Conservation (phyloP, 2,797 vertebrate species). For the Steatocranus sp. region DNA sequence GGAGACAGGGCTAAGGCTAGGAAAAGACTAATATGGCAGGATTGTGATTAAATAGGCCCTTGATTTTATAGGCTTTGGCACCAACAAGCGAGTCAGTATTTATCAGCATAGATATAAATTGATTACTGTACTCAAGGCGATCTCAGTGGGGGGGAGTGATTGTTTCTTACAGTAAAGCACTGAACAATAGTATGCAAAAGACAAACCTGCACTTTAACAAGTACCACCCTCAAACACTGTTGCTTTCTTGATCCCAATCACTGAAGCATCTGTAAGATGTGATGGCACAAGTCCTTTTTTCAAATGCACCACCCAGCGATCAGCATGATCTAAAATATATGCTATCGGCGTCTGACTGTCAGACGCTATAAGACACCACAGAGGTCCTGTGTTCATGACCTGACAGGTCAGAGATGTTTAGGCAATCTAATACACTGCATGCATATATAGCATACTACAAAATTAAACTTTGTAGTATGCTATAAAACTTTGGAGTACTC, state of each 20-base stretch:
- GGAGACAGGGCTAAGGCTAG: slow-evolving; percentile 54
- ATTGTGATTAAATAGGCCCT: slow-evolving; percentile 53
- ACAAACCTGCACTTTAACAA: neutral
- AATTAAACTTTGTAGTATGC: neutral
- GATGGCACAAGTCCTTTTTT: neutral
- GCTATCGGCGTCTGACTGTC: neutral
- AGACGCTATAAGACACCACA: neutral
- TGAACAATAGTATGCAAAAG: neutral
- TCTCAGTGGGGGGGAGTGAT: neutral
- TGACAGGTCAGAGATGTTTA: neutral
- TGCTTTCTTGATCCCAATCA: neutral
- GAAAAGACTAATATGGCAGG: slow-evolving; percentile 57
- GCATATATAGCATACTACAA: neutral
- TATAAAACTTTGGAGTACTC: neutral
- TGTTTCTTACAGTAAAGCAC: neutral
- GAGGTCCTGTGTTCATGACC: neutral
- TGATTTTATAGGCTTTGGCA: slow-evolving; percentile 45
- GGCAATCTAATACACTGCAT: neutral
- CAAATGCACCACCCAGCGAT: neutral
- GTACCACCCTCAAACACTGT: neutral
- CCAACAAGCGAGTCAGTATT: slow-evolving; percentile 34
- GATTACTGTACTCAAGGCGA: slow-evolving; percentile 38
- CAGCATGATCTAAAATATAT: neutral
- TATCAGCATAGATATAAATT: slow-evolving; percentile 40
- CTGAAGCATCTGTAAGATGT: neutral